These are phyloP conservation scores for Fragum fragum DNA, from an alignment of 2,888 invertebrate species.

Conservation along the genomic window DNA sequence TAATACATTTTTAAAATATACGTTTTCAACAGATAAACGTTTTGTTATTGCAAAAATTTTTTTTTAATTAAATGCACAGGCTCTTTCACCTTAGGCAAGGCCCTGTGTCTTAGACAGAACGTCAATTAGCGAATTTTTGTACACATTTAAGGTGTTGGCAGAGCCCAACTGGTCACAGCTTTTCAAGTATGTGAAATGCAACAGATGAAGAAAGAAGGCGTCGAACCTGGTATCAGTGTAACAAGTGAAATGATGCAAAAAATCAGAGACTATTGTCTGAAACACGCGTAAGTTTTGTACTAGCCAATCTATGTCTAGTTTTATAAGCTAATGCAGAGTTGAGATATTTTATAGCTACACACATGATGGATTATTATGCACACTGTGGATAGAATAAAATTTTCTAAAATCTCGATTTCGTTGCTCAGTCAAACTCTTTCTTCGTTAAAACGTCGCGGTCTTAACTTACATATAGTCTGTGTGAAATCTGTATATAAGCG, in stretches of 20 bases:
- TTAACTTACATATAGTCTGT: no score
- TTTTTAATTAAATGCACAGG: no score
- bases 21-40: no score
- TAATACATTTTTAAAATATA: no score
- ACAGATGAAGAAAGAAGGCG: constrained; percentile 41
- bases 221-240: constrained; percentile 13
- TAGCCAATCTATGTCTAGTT: not conserved
- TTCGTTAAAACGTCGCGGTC: no score
- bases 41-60: no score
- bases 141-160: not conserved
- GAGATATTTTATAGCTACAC: not conserved
- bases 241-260: constrained; percentile 33
- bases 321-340: not conserved
- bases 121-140: no score
- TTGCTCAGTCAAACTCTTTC: no score
- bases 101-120: no score
- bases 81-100: no score
- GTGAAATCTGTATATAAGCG: no score
- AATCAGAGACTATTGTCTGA: constrained; percentile 42
- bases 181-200: constrained; percentile 52
- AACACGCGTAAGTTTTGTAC: constrained; percentile 30
- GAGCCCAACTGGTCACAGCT: constrained; percentile 46
- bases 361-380: not conserved
- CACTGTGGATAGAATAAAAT: not conserved
- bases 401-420: no score